Evolutionary conservation across 2,113 vertebrate genomes (phyloP), one percentile per base, ranked within the genome.

Genomic region (Sapajus apella): DNA sequence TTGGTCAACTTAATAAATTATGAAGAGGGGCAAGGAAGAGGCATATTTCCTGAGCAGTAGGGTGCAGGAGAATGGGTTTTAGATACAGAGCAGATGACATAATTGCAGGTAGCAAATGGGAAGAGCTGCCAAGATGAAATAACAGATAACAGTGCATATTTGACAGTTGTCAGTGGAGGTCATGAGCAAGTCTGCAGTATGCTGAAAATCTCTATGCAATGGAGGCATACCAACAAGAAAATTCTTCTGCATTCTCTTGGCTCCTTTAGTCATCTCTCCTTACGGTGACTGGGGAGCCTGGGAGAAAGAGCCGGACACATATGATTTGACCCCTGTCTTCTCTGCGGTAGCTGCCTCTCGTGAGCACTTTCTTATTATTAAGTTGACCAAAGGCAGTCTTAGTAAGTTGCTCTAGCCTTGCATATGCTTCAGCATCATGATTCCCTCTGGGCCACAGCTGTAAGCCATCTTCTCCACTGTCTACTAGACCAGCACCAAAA

Each of bases 141-240:
- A 37, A 13, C 0, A 47, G 56, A 8, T 17, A 35, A 11, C 0
- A 47, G 56, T 8, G 6, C 7, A 0, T 32, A 2, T 25, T 27
- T 91, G 72, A 61, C 30, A 2, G 11, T 70, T 8, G 1, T 8
- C 35, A 13, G 45, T 27, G 37, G 76, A 21, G 14, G 3, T 14
- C 25, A 7, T 30, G 27, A 32, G 11, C 4, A 4, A 40, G 32
- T 61, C 56, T 47, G 2, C 17, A 12, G 55, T 7, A 4, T 3
- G 6, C 45, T 61, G 73, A 30, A 0, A 58, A 1, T 3, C 0
- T 27, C 23, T 6, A 2, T 23, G 8, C 14, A 11, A 1, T 37
- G 55, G 18, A 81, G 37, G 47, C 16, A 27, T 6, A 68, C 10
- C 47, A 55, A 23, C 40, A 27, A 23, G 43, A 21, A 50, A 61